Conservation (phyloP, 2,888 invertebrate species). For the Trichogramma dendrolimi region DNA sequence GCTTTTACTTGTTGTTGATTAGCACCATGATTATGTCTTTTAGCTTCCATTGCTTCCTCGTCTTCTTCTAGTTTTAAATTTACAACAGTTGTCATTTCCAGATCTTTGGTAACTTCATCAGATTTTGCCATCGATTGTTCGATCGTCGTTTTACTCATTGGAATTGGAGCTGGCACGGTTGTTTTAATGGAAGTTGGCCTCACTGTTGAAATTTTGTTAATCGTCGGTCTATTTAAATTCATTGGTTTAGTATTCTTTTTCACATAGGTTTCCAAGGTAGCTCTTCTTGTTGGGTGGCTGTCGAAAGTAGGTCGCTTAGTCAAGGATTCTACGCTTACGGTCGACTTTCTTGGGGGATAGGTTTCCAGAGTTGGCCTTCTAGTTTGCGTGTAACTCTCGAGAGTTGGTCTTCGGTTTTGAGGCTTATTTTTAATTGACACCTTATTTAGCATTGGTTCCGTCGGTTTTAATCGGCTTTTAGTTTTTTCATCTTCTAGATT, state of each 20-base stretch:
- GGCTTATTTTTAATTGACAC: not conserved
- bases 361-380: too few relatives aligned
- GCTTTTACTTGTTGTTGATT: slow-evolving; percentile 46
- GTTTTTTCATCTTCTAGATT: slow-evolving; percentile 29
- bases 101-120: slow-evolving; percentile 37
- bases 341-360: too few relatives aligned
- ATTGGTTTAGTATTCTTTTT: too few relatives aligned
- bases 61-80: not conserved
- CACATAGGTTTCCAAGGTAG: too few relatives aligned
- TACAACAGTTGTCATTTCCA: slow-evolving; percentile 24
- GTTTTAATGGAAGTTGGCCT: too few relatives aligned
- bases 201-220: too few relatives aligned
- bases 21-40: not conserved
- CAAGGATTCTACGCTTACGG: too few relatives aligned
- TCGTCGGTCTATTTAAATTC: too few relatives aligned
- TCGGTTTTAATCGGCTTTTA: slow-evolving; percentile 22
- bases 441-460: slow-evolving; percentile 25
- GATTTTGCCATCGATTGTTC: slow-evolving; percentile 18
- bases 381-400: slow-evolving; percentile 26
- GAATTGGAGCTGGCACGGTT: not conserved
- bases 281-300: too few relatives aligned
- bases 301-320: too few relatives aligned
- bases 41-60: not conserved
- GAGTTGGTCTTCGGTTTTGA: slow-evolving; percentile 35
- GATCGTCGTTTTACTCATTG: slow-evolving; percentile 8